Base-by-base conservation (phyloP, 2,888 invertebrate species). In the Chaetogeoica ovagalla region DNA sequence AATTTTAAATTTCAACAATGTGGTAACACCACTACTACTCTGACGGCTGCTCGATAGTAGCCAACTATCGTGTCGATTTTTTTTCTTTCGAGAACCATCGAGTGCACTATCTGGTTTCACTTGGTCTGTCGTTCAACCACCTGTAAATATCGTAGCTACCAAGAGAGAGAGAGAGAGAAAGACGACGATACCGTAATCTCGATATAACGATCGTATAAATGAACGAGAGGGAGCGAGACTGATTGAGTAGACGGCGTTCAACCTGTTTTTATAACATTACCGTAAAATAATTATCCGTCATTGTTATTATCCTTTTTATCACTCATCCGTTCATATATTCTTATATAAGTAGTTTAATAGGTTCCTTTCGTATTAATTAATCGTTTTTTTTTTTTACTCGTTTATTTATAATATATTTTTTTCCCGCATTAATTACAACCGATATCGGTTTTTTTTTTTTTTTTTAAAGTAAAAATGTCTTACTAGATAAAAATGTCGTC, bases 121-220 rank as follows among this genome's bases (percentile, higher is more conserved):
- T n/a, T n/a, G n/a, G n/a, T n/a, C n/a, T 48, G 30, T 15, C 19
- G 73, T 73, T 62, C 72, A 52, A 73, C 73, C 73, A 73, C 73
- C 73, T 73, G 73, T 63, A 52, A 11, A 23, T 37, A 71, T 71
- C 57, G n/a, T 21, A 52, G 17, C 15, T 63, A 8, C 52, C 8
- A 30, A 52, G 15, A 30, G 30, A 30, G 30, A 30, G 30, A 30
- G 30, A 30, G 30, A 30, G 30, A 30, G 30, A 15, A 30, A 63
- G 15, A 39, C n/a, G 62, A 37, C 17, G 30, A 30, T 37, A 1
- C n/a, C 62, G 19, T 37, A 52, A 73, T 73, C n/a, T 73, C 17
- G 62, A 48, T 73, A 48, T 73, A 62, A 30, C 21, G 39, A 52
- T 9, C 21, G 21, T 66, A 15, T 13, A 52, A n/a, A 30, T 30